phyloP scores from a whole-genome alignment of 1,140 invertebrate genomes.

The Geopemphigus sp. region DNA sequence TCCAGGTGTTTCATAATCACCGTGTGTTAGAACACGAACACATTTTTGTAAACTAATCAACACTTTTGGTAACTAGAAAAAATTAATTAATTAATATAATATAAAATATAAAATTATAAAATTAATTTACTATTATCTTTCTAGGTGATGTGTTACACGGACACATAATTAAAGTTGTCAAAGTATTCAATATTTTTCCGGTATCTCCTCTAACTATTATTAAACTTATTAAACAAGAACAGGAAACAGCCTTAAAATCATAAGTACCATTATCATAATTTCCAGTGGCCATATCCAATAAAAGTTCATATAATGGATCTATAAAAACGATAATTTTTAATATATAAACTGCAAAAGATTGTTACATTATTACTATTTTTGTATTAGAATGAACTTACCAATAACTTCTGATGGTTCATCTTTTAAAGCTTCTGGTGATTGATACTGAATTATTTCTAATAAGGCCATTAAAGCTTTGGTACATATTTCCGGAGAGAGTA shows the following conservation, averaged over 20 bases:
- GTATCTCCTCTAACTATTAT: conserved; percentile 91
- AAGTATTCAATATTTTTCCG: conserved; percentile 83
- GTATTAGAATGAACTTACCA: conserved; percentile 58
- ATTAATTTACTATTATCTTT: conserved; percentile 67
- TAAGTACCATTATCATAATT: conserved; percentile 59
- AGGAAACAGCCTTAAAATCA: conserved; percentile 67
- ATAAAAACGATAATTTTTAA: conserved; percentile 52
- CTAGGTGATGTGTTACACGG: conserved; percentile 72
- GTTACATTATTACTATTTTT: neutral
- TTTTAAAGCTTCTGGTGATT: conserved; percentile 78
- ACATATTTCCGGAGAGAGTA: conserved; percentile 78
- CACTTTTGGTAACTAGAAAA: conserved; percentile 76
- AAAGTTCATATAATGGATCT: conserved; percentile 75
- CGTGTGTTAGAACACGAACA: conserved; percentile 82
- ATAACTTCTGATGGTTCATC: conserved; percentile 73
- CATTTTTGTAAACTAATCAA: conserved; percentile 83
- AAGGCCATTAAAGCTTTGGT: conserved; percentile 81
- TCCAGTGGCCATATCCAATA: conserved; percentile 71
- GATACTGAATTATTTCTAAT: conserved; percentile 87
- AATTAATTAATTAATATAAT: neutral
- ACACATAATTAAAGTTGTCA: conserved; percentile 85
- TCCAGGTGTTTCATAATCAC: conserved; percentile 77
- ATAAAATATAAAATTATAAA: neutral
- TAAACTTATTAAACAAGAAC: conserved; percentile 84
- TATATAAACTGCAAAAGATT: neutral